These are phyloP conservation scores for Aricia artaxerxes DNA, from an alignment of 2,888 invertebrate genomes.

Conservation along the genomic window DNA sequence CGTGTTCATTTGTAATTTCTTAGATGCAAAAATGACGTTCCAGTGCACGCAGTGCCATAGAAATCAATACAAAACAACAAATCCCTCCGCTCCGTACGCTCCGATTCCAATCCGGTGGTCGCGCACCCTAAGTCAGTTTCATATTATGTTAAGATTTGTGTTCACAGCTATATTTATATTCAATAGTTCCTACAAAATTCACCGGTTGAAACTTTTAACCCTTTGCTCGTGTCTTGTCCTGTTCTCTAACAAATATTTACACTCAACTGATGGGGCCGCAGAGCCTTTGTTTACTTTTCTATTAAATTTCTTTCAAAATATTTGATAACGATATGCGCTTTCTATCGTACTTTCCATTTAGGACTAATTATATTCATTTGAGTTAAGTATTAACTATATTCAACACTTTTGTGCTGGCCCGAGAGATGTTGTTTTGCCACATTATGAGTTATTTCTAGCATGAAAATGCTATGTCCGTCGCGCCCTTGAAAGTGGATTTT, in stretches of 20 bases:
- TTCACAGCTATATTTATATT: not conserved
- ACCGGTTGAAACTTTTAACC: not conserved
- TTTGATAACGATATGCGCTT: not conserved
- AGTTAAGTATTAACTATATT: not conserved
- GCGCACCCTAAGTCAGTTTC: no score
- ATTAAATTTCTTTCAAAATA: constrained; percentile 54
- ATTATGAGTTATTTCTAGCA: not conserved
- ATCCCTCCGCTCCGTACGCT: no score
- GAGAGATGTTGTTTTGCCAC: no score
- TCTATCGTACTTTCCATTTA: not conserved
- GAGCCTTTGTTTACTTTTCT: constrained; percentile 55
- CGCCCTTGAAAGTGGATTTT: no score
- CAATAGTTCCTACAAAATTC: not conserved
- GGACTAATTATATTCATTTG: no score
- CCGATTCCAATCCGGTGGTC: no score
- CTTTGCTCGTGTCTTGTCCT: constrained; percentile 32
- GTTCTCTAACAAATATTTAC: constrained; percentile 44
- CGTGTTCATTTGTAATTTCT: no score
- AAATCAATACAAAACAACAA: no score
- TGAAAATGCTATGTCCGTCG: not conserved
- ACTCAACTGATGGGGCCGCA: constrained; percentile 43
- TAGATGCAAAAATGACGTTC: no score
- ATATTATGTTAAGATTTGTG: no score
- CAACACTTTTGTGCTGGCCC: not conserved
- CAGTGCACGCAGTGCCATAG: no score